phyloP scores from a whole-genome alignment of 2,113 vertebrate species.

The Ptilorrhoa leucosticta region DNA sequence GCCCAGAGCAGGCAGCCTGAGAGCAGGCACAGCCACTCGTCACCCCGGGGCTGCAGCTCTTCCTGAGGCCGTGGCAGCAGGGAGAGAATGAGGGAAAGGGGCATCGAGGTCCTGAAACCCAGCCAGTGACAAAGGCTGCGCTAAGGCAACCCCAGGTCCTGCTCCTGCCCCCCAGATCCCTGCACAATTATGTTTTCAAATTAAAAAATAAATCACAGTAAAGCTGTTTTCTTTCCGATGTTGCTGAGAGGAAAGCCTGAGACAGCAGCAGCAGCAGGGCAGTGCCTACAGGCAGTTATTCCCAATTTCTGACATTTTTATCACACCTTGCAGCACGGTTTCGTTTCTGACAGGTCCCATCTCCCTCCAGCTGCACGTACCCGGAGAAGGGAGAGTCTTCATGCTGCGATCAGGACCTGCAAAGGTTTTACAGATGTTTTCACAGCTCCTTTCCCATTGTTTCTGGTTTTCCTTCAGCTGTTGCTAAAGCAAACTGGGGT shows the following conservation, averaged over 20 bases:
- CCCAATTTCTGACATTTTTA: not conserved
- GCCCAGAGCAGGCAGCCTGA: not conserved
- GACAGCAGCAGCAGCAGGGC: not conserved
- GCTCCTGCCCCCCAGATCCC: not conserved
- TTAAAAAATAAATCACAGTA: not conserved
- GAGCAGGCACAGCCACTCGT: rapidly evolving
- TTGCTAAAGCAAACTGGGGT: not conserved
- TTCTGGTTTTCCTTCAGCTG: not conserved
- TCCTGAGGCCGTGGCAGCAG: rapidly evolving
- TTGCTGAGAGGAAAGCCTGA: rapidly evolving
- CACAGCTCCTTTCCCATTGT: not conserved
- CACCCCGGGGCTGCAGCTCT: not conserved
- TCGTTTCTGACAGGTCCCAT: rapidly evolving
- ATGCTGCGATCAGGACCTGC: rapidly evolving
- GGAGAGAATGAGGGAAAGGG: conserved; percentile 29
- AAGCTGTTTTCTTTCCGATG: not conserved
- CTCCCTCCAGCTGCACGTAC: not conserved
- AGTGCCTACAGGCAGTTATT: not conserved
- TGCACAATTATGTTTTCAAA: not conserved
- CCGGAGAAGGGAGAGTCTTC: rapidly evolving
- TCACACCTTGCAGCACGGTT: not conserved
- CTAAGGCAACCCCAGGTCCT: not conserved
- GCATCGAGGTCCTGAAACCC: not conserved
- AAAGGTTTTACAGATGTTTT: not conserved
- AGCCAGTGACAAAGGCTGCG: not conserved